Percentiles rank a stretch among this genome's conserved stretches.
These are phyloP conservation scores for Helicoverpa assulta DNA, from an alignment of 2,888 invertebrate species.

Conservation along the genomic window DNA sequence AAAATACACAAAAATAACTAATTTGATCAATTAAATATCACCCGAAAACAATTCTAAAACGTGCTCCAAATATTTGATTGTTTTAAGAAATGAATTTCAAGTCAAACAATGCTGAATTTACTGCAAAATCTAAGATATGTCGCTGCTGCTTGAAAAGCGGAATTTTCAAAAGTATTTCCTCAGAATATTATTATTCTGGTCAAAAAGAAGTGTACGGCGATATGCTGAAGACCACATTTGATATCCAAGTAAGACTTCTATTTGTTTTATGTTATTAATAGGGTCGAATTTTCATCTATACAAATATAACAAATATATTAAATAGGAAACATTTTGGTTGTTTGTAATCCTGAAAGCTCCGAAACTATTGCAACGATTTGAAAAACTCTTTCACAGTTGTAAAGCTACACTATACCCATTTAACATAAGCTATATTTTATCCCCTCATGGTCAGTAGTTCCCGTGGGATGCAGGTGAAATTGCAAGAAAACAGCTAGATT, in stretches of 20 bases:
- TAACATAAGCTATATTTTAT: too few relatives aligned
- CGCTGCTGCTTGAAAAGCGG: constrained; percentile 71
- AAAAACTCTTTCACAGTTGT: too few relatives aligned
- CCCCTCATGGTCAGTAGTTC: too few relatives aligned
- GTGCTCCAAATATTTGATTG: not conserved
- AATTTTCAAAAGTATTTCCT: constrained; percentile 64
- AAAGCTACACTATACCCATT: too few relatives aligned
- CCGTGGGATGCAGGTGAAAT: too few relatives aligned
- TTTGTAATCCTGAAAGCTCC: too few relatives aligned
- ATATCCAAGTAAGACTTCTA: constrained; percentile 69
- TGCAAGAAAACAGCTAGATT: too few relatives aligned
- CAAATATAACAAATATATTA: too few relatives aligned
- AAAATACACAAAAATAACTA: constrained; percentile 11
- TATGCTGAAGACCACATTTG: constrained; percentile 72
- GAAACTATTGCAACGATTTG: too few relatives aligned
- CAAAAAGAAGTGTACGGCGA: constrained; percentile 68
- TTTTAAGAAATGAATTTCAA: constrained; percentile 52
- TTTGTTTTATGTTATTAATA: not conserved
- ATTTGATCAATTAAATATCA: constrained; percentile 39
- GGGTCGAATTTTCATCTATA: too few relatives aligned
- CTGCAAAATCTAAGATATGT: constrained; percentile 61
- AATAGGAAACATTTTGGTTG: too few relatives aligned
- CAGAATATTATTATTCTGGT: constrained; percentile 63
- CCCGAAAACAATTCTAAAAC: not conserved
- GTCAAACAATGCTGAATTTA: constrained; percentile 13